Percentiles rank a stretch among this genome's conserved stretches.
Evolutionary conservation across 2,888 invertebrate species (phyloP).

Genomic region (Leptopilina drosophilae): DNA sequence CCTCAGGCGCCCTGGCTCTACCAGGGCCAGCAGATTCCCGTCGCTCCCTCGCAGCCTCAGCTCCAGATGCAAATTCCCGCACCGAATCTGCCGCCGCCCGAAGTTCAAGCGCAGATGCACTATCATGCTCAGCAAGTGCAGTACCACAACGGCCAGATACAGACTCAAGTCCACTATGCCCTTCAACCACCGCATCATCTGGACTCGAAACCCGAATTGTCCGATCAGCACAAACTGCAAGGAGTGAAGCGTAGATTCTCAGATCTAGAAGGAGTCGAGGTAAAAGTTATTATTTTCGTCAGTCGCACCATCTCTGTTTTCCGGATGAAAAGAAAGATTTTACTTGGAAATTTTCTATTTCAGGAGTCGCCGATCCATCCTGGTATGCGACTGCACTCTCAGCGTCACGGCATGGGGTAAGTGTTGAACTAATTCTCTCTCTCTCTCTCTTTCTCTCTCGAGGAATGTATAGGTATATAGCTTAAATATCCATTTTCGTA

Average conservation of each 20-base stretch:
- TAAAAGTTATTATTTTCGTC: constrained; percentile 46
- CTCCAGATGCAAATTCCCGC: constrained; percentile 70
- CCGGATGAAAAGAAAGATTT: not conserved
- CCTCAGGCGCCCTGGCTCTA: constrained; percentile 75
- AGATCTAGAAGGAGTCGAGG: constrained; percentile 72
- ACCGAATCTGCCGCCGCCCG: constrained; percentile 66
- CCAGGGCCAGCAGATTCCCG: constrained; percentile 67
- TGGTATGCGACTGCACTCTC: constrained; percentile 68
- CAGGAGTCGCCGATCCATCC: constrained; percentile 72
- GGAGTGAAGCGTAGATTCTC: constrained; percentile 74
- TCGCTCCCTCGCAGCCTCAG: constrained; percentile 67
- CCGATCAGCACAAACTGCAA: constrained; percentile 72
- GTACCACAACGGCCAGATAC: constrained; percentile 75
- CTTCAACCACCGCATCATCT: constrained; percentile 71
- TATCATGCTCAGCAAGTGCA: constrained; percentile 74
- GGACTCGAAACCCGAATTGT: constrained; percentile 70
- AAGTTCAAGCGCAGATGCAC: constrained; percentile 72
- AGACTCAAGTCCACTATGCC: constrained; percentile 71
- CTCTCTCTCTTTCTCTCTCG: not conserved
- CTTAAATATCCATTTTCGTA: no score
- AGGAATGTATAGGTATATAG: not conserved
- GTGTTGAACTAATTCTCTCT: constrained; percentile 52
- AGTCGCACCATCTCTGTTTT: no score
- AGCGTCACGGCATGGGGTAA: constrained; percentile 75
- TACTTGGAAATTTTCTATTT: constrained; percentile 8